phyloP scores from a whole-genome alignment of 2,888 invertebrate genomes.

The Conistra vaccinii region DNA sequence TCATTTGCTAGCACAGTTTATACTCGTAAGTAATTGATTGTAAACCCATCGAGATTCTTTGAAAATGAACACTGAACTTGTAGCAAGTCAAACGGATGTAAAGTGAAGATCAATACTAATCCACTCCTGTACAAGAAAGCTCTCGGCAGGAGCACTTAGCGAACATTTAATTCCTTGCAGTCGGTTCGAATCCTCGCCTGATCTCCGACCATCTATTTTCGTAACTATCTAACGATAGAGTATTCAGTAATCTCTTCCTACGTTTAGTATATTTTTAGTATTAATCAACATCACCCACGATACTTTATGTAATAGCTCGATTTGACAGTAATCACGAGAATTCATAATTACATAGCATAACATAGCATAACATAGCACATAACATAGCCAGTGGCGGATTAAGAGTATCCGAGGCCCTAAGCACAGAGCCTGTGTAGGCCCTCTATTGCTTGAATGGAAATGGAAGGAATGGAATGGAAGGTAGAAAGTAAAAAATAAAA shows the following conservation, averaged over 20 bases:
- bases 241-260: neutral
- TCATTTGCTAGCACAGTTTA: neutral
- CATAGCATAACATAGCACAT: too few species aligned
- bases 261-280: neutral
- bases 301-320: neutral
- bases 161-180: conserved; percentile 44
- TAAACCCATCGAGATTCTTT: neutral
- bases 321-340: neutral
- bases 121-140: conserved; percentile 38
- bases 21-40: neutral
- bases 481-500: too few species aligned
- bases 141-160: conserved; percentile 48
- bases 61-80: conserved; percentile 2
- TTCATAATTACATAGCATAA: too few species aligned
- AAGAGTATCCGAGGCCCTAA: too few species aligned
- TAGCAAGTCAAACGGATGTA: conserved; percentile 31
- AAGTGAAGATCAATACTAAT: conserved; percentile 48
- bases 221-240: conserved; percentile 20
- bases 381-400: too few species aligned
- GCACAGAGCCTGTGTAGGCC: too few species aligned
- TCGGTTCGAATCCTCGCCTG: conserved; percentile 11
- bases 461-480: too few species aligned
- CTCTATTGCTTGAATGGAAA: too few species aligned
- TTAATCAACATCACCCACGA: neutral
- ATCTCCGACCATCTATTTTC: conserved; percentile 32